These are phyloP conservation scores for Vicugna pacos DNA, from an alignment of 2,113 vertebrate species.

Conservation along the genomic window DNA sequence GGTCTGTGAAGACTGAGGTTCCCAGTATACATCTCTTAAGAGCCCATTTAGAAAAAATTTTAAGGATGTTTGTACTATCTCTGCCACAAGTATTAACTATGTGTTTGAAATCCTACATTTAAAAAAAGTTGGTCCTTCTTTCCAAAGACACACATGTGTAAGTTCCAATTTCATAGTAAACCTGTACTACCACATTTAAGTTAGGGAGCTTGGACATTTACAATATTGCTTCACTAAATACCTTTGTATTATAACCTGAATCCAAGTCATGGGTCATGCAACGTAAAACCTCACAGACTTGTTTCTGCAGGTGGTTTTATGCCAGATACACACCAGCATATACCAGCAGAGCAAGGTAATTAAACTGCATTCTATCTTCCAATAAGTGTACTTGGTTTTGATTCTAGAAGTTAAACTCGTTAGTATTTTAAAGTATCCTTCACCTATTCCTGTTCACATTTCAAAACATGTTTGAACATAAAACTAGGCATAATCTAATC, in stretches of 20 bases:
- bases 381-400: neutral
- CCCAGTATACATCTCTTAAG: neutral
- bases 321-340: neutral
- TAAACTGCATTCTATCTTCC: conserved; percentile 38
- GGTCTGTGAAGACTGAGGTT: neutral
- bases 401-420: conserved; percentile 8
- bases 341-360: neutral
- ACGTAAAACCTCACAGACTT: conserved; percentile 37
- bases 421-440: conserved; percentile 30
- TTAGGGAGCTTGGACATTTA: neutral
- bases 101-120: conserved; percentile 19
- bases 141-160: neutral
- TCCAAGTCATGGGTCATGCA: neutral
- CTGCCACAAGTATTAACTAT: neutral
- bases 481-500: neutral
- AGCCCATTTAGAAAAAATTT: conserved; percentile 29
- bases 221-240: conserved; percentile 51
- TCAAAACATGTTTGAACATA: conserved; percentile 10
- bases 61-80: neutral
- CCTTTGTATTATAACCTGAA: neutral
- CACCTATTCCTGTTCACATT: neutral
- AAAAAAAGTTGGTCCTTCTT: neutral
- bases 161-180: conserved; percentile 41
- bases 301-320: conserved; percentile 52
- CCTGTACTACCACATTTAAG: neutral